Percentiles rank a stretch among this genome's conserved stretches.
phyloP scores from a whole-genome alignment of 2,888 invertebrate species.

The Stenichneumon culpator region DNA sequence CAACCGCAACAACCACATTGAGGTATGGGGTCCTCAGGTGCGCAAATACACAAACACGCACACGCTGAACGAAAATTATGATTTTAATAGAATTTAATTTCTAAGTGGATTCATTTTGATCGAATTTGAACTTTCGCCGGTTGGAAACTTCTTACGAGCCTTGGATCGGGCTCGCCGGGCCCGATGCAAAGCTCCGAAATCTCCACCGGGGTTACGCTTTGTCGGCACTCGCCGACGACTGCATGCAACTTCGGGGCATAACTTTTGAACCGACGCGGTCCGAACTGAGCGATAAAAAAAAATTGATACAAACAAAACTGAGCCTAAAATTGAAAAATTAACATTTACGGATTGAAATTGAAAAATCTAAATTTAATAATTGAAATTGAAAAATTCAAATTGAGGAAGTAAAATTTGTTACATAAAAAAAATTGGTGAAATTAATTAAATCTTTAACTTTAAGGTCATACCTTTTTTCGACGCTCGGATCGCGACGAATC shows the following conservation, averaged over 20 bases:
- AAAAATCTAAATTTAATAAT: not conserved
- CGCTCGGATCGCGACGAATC: not conserved
- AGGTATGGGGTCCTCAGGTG: conserved; percentile 92
- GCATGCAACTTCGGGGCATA: conserved; percentile 23
- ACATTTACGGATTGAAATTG: no score
- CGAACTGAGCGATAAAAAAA: not conserved
- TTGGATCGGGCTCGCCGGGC: not conserved
- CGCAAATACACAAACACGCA: conserved; percentile 85
- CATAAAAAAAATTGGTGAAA: not conserved
- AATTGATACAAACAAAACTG: not conserved
- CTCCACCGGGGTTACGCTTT: not conserved
- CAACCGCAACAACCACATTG: conserved; percentile 98
- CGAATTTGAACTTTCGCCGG: not conserved
- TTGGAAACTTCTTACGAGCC: not conserved
- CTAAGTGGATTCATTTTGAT: conserved; percentile 9
- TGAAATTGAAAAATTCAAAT: no score
- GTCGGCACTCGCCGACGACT: conserved; percentile 2
- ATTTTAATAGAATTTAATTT: conserved; percentile 53
- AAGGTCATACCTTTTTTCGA: not conserved
- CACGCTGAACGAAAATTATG: conserved; percentile 74
- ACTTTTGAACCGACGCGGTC: not conserved
- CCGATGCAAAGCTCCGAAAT: not conserved
- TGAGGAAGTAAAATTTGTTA: no score
- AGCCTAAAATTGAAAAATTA: not conserved
- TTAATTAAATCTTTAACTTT: no score